These are phyloP conservation scores for Phylloscopus whistleri DNA, from an alignment of 2,113 vertebrate species.

Conservation along the genomic window DNA sequence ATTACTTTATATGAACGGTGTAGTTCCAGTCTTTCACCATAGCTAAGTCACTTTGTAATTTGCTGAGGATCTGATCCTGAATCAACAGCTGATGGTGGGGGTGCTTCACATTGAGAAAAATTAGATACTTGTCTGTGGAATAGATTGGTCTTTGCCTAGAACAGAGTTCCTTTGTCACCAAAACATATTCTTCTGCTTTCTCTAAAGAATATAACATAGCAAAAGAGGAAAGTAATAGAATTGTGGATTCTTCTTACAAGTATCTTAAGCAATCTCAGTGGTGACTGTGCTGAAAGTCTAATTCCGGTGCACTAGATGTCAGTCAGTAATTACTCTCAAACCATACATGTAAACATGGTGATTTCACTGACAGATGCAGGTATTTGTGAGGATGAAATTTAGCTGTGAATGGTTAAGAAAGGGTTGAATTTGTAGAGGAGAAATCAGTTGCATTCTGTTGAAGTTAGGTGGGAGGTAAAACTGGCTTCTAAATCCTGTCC, in stretches of 20 bases:
- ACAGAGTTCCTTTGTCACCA: background rate
- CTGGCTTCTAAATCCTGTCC: background rate
- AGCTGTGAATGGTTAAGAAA: background rate
- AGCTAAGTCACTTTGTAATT: background rate
- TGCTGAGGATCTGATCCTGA: background rate
- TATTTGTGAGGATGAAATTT: background rate
- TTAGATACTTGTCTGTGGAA: background rate
- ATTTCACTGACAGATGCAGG: background rate
- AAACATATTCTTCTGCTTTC: background rate
- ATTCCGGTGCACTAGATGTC: background rate
- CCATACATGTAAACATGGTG: background rate
- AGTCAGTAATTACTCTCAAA: background rate
- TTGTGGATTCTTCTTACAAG: background rate
- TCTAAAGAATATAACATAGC: background rate
- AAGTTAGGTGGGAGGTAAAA: background rate
- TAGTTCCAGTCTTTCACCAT: background rate
- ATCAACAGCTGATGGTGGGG: background rate
- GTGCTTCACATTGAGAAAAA: background rate
- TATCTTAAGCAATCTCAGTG: background rate
- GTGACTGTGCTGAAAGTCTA: background rate
- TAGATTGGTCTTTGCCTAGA: background rate
- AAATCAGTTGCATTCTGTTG: background rate
- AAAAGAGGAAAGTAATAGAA: background rate
- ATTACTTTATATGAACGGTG: background rate
- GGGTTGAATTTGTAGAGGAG: background rate